A percentile compares a stretch with the other conserved stretches of the same genome.
phyloP scores from a whole-genome alignment of 2,888 invertebrate species.

The Polyploca ridens region DNA sequence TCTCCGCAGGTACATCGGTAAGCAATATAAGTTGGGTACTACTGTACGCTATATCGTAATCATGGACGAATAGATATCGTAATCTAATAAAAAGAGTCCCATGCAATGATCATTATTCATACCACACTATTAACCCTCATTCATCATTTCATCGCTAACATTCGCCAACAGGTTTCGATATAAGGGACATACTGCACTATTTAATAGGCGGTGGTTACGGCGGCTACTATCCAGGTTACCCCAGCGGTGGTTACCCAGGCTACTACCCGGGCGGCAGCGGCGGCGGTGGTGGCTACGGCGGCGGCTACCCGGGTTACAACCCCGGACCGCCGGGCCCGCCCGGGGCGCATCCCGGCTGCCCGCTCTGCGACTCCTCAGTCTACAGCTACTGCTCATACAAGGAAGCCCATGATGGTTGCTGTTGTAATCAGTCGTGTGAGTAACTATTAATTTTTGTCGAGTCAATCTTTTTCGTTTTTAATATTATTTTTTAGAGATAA shows the following conservation, averaged over 20 bases:
- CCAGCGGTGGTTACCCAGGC: slow-evolving; percentile 34
- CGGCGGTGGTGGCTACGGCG: slow-evolving; percentile 28
- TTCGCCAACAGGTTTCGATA: slow-evolving; percentile 75
- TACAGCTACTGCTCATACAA: slow-evolving; percentile 91
- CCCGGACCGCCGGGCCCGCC: slow-evolving; percentile 65
- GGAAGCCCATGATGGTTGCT: slow-evolving; percentile 90
- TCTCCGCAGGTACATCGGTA: too few relatives aligned
- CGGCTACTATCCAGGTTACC: slow-evolving; percentile 46
- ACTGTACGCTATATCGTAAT: too few relatives aligned
- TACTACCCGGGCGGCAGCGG: slow-evolving; percentile 34
- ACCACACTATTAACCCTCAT: slow-evolving; percentile 27
- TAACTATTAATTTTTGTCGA: slow-evolving; percentile 29
- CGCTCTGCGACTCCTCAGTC: slow-evolving; percentile 90
- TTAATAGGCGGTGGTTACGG: slow-evolving; percentile 74
- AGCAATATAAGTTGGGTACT: too few relatives aligned
- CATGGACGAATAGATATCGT: too few relatives aligned
- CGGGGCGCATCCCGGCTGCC: slow-evolving; percentile 85
- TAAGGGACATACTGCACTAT: slow-evolving; percentile 79
- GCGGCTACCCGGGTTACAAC: slow-evolving; percentile 37
- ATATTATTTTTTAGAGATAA: too few relatives aligned
- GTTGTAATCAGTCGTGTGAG: slow-evolving; percentile 84
- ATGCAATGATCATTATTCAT: not conserved
- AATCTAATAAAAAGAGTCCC: not conserved
- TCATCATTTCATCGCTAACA: slow-evolving; percentile 50
- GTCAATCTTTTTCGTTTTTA: too few relatives aligned